phyloP scores from a whole-genome alignment of 2,888 invertebrate genomes.

The Patella pellucida region DNA sequence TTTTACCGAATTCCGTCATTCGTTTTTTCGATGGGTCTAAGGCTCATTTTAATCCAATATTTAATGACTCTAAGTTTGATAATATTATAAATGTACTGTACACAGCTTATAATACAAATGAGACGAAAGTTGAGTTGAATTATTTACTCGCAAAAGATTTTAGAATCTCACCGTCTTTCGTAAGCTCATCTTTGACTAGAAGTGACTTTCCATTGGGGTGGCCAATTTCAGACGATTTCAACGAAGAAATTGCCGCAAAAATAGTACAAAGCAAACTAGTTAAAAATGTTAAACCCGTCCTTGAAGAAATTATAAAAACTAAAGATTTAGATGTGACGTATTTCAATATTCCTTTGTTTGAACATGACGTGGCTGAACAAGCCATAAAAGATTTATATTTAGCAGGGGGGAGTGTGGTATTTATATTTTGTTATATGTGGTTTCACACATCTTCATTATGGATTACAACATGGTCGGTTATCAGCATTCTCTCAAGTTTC shows the following conservation, averaged over 20 bases:
- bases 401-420: conserved; percentile 45
- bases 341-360: conserved; percentile 43
- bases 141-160: conserved; percentile 42
- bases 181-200: conserved; percentile 37
- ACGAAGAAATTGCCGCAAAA: conserved; percentile 32
- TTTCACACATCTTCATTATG: conserved; percentile 52
- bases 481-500: conserved; percentile 51
- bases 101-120: conserved; percentile 38
- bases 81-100: conserved; percentile 46
- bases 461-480: conserved; percentile 43
- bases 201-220: conserved; percentile 44
- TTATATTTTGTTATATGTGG: conserved; percentile 49
- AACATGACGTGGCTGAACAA: conserved; percentile 41
- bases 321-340: conserved; percentile 41
- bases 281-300: conserved; percentile 21
- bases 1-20: conserved; percentile 43
- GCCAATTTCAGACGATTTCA: conserved; percentile 34
- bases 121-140: conserved; percentile 40
- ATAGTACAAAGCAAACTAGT: conserved; percentile 12
- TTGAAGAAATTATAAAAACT: conserved; percentile 24
- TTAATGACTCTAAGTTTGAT: conserved; percentile 47
- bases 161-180: conserved; percentile 30
- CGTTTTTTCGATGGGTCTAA: conserved; percentile 56
- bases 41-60: conserved; percentile 39
- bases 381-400: conserved; percentile 43